A percentile compares a stretch with the other conserved stretches of the same genome.
phyloP scores from a whole-genome alignment of 2,888 invertebrate species.

The Magallana nippona region DNA sequence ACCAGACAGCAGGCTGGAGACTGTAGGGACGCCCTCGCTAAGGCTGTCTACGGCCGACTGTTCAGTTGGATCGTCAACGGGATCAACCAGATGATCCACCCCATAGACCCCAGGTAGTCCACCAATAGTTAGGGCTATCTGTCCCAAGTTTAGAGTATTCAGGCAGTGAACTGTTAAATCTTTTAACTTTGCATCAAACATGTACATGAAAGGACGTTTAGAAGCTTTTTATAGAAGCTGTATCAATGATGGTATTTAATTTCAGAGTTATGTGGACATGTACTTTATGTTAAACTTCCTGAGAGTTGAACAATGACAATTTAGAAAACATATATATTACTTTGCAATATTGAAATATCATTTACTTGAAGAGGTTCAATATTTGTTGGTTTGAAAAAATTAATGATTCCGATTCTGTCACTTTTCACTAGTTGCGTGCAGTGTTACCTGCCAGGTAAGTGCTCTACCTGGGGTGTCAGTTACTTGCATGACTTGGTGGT shows the following conservation, averaged over 20 bases:
- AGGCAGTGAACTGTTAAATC: too few species aligned
- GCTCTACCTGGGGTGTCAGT: background rate
- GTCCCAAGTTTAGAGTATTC: too few species aligned
- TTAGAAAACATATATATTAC: too few species aligned
- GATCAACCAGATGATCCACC: constrained; percentile 74
- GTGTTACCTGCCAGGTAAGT: background rate
- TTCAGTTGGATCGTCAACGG: constrained; percentile 78
- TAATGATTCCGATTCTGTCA: background rate
- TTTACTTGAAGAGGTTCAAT: background rate
- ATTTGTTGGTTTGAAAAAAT: background rate
- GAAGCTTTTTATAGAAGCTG: too few species aligned
- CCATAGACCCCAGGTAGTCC: constrained; percentile 55
- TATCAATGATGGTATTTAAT: too few species aligned
- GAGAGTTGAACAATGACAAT: too few species aligned
- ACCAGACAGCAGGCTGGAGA: constrained; percentile 70
- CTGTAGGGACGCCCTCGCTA: constrained; percentile 76
- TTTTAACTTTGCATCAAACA: too few species aligned
- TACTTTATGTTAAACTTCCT: too few species aligned
- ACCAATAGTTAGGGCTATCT: too few species aligned
- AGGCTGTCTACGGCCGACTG: constrained; percentile 76
- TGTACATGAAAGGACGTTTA: too few species aligned
- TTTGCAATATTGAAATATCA: background rate
- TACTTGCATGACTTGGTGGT: background rate
- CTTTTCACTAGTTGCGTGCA: background rate
- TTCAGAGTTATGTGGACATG: too few species aligned